Evolutionary conservation across 2,888 invertebrate species (phyloP).

Genomic region (Mesopsocus fuscifrons): DNA sequence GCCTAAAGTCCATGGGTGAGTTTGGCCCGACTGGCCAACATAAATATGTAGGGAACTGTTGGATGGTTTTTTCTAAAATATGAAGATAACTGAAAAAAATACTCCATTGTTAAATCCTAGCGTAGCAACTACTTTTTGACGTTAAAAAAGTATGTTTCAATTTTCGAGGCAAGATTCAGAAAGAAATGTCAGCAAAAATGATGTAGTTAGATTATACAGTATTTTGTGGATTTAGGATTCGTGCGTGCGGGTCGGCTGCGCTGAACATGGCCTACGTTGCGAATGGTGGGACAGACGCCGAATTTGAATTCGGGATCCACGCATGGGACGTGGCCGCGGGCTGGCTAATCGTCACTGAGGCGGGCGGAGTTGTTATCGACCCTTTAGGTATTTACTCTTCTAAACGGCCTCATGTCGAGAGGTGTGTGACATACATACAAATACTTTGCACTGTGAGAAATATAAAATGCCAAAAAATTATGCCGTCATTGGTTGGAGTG

Average conservation of each 20-base stretch:
- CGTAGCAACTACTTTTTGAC: too few relatives aligned
- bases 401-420: too few relatives aligned
- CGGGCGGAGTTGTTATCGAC: conserved; percentile 81
- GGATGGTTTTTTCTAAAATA: too few relatives aligned
- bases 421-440: too few relatives aligned
- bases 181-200: too few relatives aligned
- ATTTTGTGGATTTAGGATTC: conserved; percentile 36
- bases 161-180: too few relatives aligned
- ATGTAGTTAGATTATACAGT: too few relatives aligned
- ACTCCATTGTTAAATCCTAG: too few relatives aligned
- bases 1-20: conserved; percentile 51
- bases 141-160: too few relatives aligned
- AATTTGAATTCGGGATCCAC: conserved; percentile 90
- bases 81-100: neutral
- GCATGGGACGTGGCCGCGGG: conserved; percentile 91
- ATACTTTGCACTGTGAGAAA: too few relatives aligned
- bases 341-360: conserved; percentile 76
- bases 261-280: conserved; percentile 90
- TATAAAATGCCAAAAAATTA: too few relatives aligned
- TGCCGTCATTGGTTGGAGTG: too few relatives aligned
- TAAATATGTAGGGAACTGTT: neutral
- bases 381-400: conserved; percentile 64
- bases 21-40: conserved; percentile 9
- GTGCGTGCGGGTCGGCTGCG: conserved; percentile 82
- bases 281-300: conserved; percentile 67